These are phyloP conservation scores for Melanerpes formicivorus DNA, from an alignment of 2,113 vertebrate species.

Conservation along the genomic window DNA sequence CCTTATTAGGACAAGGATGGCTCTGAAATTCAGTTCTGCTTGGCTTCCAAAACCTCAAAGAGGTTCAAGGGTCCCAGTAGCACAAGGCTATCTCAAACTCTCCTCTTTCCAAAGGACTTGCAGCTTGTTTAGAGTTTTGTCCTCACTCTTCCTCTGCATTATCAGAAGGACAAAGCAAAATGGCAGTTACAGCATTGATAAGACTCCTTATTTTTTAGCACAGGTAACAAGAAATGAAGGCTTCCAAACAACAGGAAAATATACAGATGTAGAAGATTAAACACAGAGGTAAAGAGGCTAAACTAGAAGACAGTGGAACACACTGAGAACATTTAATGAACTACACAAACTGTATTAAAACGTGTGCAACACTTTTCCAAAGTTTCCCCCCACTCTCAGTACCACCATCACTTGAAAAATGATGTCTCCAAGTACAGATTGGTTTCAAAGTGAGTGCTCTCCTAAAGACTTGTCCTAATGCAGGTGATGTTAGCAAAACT, in stretches of 20 bases:
- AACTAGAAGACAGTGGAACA: not conserved
- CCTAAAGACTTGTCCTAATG: not conserved
- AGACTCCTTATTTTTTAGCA: not conserved
- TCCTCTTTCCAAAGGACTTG: not conserved
- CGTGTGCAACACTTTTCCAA: not conserved
- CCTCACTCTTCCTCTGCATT: not conserved
- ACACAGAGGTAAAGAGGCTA: not conserved
- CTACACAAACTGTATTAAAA: not conserved
- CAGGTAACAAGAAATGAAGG: not conserved
- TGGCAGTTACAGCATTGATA: not conserved
- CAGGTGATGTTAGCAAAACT: not conserved
- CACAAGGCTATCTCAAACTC: not conserved
- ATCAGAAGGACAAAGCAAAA: not conserved
- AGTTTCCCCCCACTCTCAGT: not conserved
- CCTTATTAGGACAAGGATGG: not conserved
- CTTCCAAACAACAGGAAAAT: not conserved
- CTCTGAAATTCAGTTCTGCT: conserved; percentile 8
- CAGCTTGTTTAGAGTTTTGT: not conserved
- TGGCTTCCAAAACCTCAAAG: not conserved
- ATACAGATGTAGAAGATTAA: not conserved
- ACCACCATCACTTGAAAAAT: not conserved
- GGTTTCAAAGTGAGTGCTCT: not conserved
- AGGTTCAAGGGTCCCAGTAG: conserved; percentile 2
- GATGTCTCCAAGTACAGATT: not conserved
- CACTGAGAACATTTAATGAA: accelerated